phyloP scores from a whole-genome alignment of 2,113 vertebrate species.

The Rhinopomastus cyanomelas region DNA sequence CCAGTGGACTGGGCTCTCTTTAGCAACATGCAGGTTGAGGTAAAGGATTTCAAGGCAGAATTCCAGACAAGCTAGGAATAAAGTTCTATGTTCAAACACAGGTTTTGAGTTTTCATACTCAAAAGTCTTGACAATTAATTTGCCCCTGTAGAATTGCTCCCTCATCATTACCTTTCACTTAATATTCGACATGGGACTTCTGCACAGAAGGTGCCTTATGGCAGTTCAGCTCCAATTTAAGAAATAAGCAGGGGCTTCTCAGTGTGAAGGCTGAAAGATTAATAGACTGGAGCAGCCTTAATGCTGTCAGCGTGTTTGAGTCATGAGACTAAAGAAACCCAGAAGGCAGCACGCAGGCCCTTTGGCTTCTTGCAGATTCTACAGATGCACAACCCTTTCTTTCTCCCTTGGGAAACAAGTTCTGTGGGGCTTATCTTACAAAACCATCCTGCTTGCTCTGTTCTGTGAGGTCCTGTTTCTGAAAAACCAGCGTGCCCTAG shows the following conservation, averaged over 20 bases:
- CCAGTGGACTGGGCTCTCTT: background rate
- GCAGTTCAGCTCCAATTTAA: background rate
- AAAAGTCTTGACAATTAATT: background rate
- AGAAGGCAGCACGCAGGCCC: background rate
- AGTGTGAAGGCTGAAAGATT: background rate
- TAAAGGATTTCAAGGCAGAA: slow-evolving; percentile 6
- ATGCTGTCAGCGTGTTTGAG: background rate
- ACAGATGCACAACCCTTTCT: background rate
- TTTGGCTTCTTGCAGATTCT: background rate
- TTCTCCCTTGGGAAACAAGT: background rate
- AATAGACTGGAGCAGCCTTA: background rate
- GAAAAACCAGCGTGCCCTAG: background rate
- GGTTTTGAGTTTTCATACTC: background rate
- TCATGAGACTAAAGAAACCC: background rate
- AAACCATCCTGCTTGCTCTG: background rate
- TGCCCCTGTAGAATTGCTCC: background rate
- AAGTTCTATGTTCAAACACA: background rate
- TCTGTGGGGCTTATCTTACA: background rate
- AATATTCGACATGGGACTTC: background rate
- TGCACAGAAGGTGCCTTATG: background rate
- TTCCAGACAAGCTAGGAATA: background rate
- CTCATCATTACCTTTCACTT: background rate
- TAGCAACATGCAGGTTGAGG: background rate
- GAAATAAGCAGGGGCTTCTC: background rate
- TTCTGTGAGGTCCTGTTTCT: background rate